Evolutionary conservation across 2,888 invertebrate species (phyloP).

Genomic region (Sympetrum striolatum): DNA sequence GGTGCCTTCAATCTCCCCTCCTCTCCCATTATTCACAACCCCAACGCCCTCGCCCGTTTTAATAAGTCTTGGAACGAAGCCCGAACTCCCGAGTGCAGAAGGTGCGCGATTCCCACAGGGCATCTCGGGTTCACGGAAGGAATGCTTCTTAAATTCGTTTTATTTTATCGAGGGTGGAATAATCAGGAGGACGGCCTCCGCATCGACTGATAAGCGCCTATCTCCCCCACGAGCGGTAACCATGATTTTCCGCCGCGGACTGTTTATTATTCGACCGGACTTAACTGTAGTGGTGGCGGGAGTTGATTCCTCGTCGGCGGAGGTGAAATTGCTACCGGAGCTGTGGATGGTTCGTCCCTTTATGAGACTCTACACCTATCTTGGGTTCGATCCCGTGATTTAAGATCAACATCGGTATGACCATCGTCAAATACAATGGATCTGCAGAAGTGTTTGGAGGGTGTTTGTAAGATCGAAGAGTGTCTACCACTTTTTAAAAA

Average conservation of each 20-base stretch:
- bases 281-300: neutral
- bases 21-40: neutral
- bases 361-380: neutral
- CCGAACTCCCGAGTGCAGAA: neutral
- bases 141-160: neutral
- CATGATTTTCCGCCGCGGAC: neutral
- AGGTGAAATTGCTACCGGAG: neutral
- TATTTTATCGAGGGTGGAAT: neutral
- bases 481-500: too few relatives aligned
- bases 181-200: neutral
- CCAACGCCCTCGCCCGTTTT: neutral
- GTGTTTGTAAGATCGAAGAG: too few relatives aligned
- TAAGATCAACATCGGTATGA: neutral
- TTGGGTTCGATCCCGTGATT: neutral
- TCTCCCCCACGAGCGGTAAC: neutral
- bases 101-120: neutral
- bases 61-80: neutral
- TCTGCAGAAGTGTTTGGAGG: neutral
- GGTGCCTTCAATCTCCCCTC: neutral
- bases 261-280: neutral
- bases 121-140: neutral
- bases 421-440: neutral
- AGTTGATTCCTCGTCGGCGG: neutral
- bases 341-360: neutral
- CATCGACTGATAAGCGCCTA: neutral